Percentiles rank a stretch among this genome's conserved stretches.
These are phyloP conservation scores for Pimephales promelas DNA, from an alignment of 2,113 vertebrate genomes.

Conservation along the genomic window DNA sequence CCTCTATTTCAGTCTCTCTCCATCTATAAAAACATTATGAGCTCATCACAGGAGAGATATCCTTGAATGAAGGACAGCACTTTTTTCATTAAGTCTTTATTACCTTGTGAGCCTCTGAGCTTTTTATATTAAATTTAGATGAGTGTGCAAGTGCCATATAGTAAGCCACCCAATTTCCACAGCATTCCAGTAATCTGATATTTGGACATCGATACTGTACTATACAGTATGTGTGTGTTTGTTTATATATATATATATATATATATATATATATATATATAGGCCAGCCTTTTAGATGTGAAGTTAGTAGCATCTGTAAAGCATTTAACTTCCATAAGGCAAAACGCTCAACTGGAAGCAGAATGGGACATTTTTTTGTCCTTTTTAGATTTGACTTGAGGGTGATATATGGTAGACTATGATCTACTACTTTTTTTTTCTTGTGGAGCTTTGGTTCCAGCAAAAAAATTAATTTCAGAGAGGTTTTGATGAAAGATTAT, in stretches of 20 bases:
- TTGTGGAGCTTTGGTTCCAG: neutral
- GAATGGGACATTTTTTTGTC: neutral
- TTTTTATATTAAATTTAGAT: conserved; percentile 36
- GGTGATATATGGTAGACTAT: neutral
- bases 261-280: too few relatives aligned
- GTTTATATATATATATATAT: too few relatives aligned
- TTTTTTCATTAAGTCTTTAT: conserved; percentile 37
- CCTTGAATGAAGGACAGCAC: conserved; percentile 22
- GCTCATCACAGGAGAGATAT: conserved; percentile 26
- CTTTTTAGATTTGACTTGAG: neutral
- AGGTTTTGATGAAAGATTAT: conserved; percentile 2
- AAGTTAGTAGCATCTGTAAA: neutral
- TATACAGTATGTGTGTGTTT: neutral
- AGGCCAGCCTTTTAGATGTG: neutral
- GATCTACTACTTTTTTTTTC: neutral
- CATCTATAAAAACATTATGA: conserved; percentile 24
- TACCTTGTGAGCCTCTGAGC: conserved; percentile 35
- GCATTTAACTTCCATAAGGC: neutral
- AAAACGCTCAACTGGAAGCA: neutral
- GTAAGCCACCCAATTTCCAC: neutral
- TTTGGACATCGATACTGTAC: neutral
- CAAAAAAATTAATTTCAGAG: neutral
- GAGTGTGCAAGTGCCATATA: neutral
- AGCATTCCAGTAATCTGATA: neutral
- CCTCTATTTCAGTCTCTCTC: conserved; percentile 4